A percentile compares a stretch with the other conserved stretches of the same genome.
Conservation (phyloP, 2,888 invertebrate genomes). For the Trissonchulus latispiculum region DNA sequence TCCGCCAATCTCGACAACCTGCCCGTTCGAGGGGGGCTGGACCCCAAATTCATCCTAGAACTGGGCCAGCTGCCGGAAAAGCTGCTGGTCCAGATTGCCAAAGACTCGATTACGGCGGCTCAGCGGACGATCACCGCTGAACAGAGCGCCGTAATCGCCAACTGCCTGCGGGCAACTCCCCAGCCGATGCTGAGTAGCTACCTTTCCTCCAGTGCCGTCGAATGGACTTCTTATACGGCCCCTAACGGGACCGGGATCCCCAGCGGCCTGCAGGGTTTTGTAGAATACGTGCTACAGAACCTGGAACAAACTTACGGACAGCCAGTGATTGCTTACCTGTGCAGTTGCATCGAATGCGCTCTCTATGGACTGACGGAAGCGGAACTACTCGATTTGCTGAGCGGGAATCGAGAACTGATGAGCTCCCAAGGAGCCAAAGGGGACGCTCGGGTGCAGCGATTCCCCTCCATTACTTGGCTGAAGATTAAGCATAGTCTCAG, state of each 20-base stretch:
- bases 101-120: not conserved
- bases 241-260: not conserved
- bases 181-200: not conserved
- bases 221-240: not conserved
- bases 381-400: conserved; percentile 31
- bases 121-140: conserved; percentile 8
- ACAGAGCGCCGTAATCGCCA: not conserved
- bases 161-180: not conserved
- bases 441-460: conserved; percentile 23
- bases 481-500: not conserved
- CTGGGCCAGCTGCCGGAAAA: not conserved
- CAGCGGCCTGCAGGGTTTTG: not conserved
- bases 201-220: not conserved
- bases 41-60: not conserved
- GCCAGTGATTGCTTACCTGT: conserved; percentile 18
- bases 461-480: conserved; percentile 23
- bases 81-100: not conserved
- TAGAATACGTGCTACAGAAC: not conserved
- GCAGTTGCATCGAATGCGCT: conserved; percentile 27
- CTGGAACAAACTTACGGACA: not conserved
- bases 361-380: conserved; percentile 32
- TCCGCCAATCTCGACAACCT: not conserved
- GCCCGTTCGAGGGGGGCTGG: not conserved
- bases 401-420: conserved; percentile 18
- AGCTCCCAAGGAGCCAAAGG: conserved; percentile 21